Evolutionary conservation across 1,140 invertebrate species (phyloP).

Genomic region (Eubasilissa regina): DNA sequence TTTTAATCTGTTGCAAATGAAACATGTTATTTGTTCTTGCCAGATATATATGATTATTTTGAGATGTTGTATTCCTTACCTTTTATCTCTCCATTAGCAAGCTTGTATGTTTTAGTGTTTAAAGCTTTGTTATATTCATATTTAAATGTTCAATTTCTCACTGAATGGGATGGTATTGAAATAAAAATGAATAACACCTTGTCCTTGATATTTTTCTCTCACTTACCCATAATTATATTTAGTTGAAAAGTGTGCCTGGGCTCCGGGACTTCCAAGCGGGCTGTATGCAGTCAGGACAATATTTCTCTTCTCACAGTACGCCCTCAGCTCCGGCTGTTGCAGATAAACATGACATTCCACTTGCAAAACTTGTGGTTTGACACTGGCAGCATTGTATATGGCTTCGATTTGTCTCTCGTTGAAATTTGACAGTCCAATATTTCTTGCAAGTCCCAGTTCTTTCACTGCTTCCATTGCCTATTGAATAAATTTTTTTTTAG

Average conservation of each 20-base stretch:
- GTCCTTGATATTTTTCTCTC: too few relatives aligned
- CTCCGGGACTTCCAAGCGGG: conserved; percentile 79
- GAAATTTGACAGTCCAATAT: conserved; percentile 87
- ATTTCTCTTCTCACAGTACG: conserved; percentile 81
- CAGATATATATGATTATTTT: too few relatives aligned
- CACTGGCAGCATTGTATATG: conserved; percentile 45
- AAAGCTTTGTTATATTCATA: too few relatives aligned
- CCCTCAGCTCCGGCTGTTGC: conserved; percentile 83
- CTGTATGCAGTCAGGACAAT: conserved; percentile 89
- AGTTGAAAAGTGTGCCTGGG: conserved; percentile 69
- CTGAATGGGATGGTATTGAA: too few relatives aligned
- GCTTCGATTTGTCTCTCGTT: conserved; percentile 79
- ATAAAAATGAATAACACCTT: too few relatives aligned
- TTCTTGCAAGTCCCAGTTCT: conserved; percentile 75
- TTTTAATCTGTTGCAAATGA: too few relatives aligned
- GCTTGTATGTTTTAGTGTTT: too few relatives aligned
- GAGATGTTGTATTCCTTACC: too few relatives aligned
- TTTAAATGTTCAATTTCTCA: too few relatives aligned
- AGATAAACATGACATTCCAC: conserved; percentile 88
- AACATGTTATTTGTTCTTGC: too few relatives aligned
- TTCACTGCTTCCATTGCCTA: conserved; percentile 85
- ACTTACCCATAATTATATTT: conserved; percentile 73
- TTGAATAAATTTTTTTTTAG: conserved; percentile 55
- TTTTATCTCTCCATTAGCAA: too few relatives aligned
- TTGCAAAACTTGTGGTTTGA: conserved; percentile 56